A percentile compares a stretch with the other conserved stretches of the same genome.
Conservation (phyloP, 2,797 vertebrate species). For the Microhierax caerulescens region DNA sequence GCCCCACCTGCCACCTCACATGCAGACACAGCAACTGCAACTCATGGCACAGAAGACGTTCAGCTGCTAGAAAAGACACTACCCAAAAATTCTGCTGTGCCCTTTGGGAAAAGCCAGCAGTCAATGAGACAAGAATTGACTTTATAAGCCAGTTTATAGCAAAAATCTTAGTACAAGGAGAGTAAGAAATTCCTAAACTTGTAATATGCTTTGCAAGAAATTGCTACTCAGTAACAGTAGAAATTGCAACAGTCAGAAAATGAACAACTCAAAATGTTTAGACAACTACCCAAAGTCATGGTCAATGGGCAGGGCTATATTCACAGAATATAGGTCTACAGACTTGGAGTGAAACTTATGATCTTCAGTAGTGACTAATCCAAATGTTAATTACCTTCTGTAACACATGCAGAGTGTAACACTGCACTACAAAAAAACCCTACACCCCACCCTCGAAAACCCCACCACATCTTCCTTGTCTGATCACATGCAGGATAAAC, state of each 20-base stretch:
- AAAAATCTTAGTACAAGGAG: not conserved
- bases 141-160: not conserved
- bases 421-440: not conserved
- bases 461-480: not conserved
- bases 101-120: not conserved
- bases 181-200: not conserved
- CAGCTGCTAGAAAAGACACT: not conserved
- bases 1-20: not conserved
- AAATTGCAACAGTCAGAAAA: not conserved
- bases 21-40: slow-evolving; percentile 4
- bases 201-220: not conserved
- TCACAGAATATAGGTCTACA: not conserved
- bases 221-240: not conserved
- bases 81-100: not conserved
- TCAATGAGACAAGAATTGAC: not conserved
- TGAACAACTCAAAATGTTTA: not conserved
- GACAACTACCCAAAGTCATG: not conserved
- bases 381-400: slow-evolving; percentile 1
- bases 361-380: not conserved
- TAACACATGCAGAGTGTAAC: not conserved
- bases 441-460: not conserved
- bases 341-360: not conserved
- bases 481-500: slow-evolving; percentile 6
- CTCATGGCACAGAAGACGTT: not conserved
- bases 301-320: not conserved